A percentile compares a stretch with the other conserved stretches of the same genome.
These are phyloP conservation scores for Teleogryllus oceanicus DNA, from an alignment of 2,888 invertebrate genomes.

Conservation along the genomic window DNA sequence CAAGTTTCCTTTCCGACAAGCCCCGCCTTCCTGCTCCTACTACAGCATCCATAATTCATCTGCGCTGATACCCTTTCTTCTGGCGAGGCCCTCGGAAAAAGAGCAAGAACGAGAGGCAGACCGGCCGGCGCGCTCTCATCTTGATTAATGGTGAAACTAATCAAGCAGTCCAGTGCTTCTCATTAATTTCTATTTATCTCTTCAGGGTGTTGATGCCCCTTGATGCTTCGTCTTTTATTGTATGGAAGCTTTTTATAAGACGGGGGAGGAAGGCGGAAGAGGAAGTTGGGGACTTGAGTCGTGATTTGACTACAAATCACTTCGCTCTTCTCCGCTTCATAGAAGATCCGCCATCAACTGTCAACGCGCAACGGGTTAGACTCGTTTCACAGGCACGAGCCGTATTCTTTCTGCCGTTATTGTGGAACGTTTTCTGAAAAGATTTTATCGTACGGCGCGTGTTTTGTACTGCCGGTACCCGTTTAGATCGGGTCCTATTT, in stretches of 20 bases:
- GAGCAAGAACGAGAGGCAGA: background rate
- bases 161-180: constrained; percentile 32
- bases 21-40: constrained; percentile 6
- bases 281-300: background rate
- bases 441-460: too few species aligned
- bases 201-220: constrained; percentile 19
- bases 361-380: background rate
- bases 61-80: constrained; percentile 21
- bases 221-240: constrained; percentile 4
- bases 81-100: background rate
- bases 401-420: too few species aligned
- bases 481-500: too few species aligned
- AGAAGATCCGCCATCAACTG: background rate
- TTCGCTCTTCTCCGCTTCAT: background rate
- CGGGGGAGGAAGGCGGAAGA: background rate
- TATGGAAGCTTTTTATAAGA: background rate
- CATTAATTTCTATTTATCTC: constrained; percentile 35
- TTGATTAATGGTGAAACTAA: constrained; percentile 34
- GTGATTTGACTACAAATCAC: background rate
- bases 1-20: too few species aligned
- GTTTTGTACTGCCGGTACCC: too few species aligned
- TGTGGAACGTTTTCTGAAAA: too few species aligned
- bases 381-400: too few species aligned
- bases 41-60: constrained; percentile 32
- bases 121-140: constrained; percentile 23